Evolutionary conservation across 2,888 invertebrate species (phyloP).

Genomic region (Leptinotarsa rubiginosa): DNA sequence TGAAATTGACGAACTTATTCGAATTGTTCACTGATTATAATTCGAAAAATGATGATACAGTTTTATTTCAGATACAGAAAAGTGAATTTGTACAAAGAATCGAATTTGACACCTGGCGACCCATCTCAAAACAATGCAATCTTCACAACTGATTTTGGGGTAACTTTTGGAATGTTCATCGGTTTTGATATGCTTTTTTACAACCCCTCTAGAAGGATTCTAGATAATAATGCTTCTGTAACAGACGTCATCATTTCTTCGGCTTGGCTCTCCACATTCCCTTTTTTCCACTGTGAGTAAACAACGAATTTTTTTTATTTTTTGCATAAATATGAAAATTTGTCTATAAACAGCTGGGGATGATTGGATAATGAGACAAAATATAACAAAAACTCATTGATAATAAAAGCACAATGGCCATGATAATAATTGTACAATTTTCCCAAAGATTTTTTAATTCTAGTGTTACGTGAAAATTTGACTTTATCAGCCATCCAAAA

Average conservation of each 20-base stretch:
- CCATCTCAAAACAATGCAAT: slow-evolving; percentile 37
- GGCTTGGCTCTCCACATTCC: slow-evolving; percentile 50
- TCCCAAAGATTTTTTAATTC: too few relatives aligned
- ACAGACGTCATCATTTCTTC: slow-evolving; percentile 50
- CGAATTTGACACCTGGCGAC: slow-evolving; percentile 48
- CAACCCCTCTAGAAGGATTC: slow-evolving; percentile 49
- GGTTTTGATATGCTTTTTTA: slow-evolving; percentile 49
- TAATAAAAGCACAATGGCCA: too few relatives aligned
- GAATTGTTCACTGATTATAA: too few relatives aligned
- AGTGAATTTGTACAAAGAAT: slow-evolving; percentile 51
- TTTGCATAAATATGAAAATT: not conserved
- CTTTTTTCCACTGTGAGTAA: slow-evolving; percentile 52
- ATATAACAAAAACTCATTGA: too few relatives aligned
- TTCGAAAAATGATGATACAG: not conserved
- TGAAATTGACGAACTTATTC: too few relatives aligned
- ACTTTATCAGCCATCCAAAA: too few relatives aligned
- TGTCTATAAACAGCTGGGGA: not conserved
- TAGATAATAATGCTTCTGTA: slow-evolving; percentile 38
- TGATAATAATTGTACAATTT: too few relatives aligned
- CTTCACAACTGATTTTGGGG: slow-evolving; percentile 52
- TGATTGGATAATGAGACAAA: too few relatives aligned
- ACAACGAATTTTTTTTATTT: not conserved
- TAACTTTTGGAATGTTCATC: slow-evolving; percentile 52
- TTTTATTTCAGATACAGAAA: slow-evolving; percentile 50
- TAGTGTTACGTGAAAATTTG: too few relatives aligned